A percentile compares a stretch with the other conserved stretches of the same genome.
phyloP scores from a whole-genome alignment of 1,140 invertebrate genomes.

The Cydia splendana region DNA sequence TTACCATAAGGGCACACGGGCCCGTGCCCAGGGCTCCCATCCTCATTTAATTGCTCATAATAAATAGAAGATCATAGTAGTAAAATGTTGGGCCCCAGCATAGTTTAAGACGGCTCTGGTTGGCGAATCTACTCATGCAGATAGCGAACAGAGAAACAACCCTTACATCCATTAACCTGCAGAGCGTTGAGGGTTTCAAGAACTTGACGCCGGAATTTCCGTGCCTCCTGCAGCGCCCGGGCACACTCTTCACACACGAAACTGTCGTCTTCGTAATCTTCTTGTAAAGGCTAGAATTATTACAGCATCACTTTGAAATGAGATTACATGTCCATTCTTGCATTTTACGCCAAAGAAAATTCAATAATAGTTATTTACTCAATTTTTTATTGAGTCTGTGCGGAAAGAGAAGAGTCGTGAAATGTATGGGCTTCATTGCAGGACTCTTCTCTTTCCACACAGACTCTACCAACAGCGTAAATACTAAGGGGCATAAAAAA shows the following conservation, averaged over 20 bases:
- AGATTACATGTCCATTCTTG: neutral
- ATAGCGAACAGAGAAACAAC: neutral
- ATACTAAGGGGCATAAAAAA: neutral
- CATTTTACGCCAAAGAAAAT: no score
- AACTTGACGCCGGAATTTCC: constrained; percentile 29
- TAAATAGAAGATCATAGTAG: no score
- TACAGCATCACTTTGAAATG: neutral
- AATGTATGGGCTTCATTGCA: no score
- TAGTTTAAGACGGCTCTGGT: no score
- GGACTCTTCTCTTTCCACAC: no score
- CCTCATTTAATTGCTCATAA: no score
- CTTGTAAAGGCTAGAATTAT: constrained; percentile 30
- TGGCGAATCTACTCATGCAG: no score
- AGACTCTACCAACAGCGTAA: neutral
- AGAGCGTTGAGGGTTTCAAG: constrained; percentile 29
- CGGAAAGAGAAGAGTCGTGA: no score
- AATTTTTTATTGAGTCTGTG: no score
- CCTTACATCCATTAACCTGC: constrained; percentile 36
- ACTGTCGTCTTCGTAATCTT: constrained; percentile 32
- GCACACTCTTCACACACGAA: constrained; percentile 34
- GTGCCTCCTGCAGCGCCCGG: constrained; percentile 13
- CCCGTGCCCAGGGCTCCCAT: no score
- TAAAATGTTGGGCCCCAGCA: no score
- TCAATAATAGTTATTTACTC: neutral
- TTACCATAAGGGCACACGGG: no score